Conservation (phyloP, 2,113 vertebrate genomes). For the Prionailurus viverrinus region DNA sequence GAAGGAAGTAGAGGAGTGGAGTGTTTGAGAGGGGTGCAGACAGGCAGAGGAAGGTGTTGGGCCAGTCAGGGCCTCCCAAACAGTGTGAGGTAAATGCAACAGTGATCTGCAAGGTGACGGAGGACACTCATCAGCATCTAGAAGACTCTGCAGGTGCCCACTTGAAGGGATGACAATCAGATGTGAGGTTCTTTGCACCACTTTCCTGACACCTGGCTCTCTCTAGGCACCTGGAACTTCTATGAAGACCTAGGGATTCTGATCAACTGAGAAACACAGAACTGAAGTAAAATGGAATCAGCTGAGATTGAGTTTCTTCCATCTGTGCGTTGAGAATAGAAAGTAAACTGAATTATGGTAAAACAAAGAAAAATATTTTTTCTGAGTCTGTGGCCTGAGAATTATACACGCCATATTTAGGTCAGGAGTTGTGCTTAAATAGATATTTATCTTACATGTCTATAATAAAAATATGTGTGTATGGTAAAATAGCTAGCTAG, state of each 20-base stretch:
- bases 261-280: not conserved
- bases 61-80: not conserved
- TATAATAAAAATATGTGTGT: not conserved
- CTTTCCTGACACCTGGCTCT: not conserved
- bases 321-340: constrained; percentile 1
- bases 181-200: not conserved
- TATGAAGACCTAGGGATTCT: not conserved
- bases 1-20: not conserved
- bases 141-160: not conserved
- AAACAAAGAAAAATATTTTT: not conserved
- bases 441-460: not conserved
- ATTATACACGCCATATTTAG: not conserved
- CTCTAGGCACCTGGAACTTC: not conserved
- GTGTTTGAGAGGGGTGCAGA: too few relatives aligned
- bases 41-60: not conserved
- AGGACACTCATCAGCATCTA: not conserved
- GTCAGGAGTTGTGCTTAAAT: not conserved
- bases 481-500: not conserved
- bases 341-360: not conserved
- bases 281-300: not conserved
- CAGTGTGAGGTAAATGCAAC: not conserved
- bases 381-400: not conserved
- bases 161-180: not conserved
- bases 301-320: not conserved
- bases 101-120: not conserved